These are phyloP conservation scores for Orchesella cincta DNA, from an alignment of 1,140 invertebrate species.

Conservation along the genomic window DNA sequence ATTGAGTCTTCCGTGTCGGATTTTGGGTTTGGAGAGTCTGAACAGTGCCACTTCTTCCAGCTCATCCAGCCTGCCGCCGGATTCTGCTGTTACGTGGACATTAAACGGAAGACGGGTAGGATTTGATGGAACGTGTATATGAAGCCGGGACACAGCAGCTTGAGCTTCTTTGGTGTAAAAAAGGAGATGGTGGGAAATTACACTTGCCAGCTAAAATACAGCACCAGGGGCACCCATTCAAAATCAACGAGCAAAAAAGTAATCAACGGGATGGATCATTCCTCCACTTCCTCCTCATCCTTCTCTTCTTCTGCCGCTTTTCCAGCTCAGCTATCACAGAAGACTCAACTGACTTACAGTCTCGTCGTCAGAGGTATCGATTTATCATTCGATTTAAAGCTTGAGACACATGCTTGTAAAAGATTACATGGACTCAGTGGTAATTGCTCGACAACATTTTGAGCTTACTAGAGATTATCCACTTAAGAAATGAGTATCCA, in stretches of 20 bases:
- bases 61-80: neutral
- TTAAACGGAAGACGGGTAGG: slow-evolving; percentile 42
- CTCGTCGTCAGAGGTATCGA: slow-evolving; percentile 43
- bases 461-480: neutral
- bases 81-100: slow-evolving; percentile 24
- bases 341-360: slow-evolving; percentile 36
- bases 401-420: too few relatives aligned
- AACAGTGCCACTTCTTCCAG: neutral
- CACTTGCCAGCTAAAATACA: slow-evolving; percentile 41
- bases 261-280: slow-evolving; percentile 38
- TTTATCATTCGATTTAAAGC: neutral
- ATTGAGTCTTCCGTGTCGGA: slow-evolving; percentile 41
- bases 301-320: neutral
- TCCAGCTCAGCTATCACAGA: neutral
- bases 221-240: slow-evolving; percentile 3
- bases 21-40: slow-evolving; percentile 25
- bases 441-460: neutral
- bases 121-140: slow-evolving; percentile 43
- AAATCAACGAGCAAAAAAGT: slow-evolving; percentile 33
- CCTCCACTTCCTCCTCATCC: neutral
- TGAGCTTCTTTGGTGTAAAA: slow-evolving; percentile 35
- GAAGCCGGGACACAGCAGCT: slow-evolving; percentile 32
- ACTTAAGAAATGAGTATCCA: neutral
- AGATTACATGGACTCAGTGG: neutral
- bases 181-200: slow-evolving; percentile 41